These are phyloP conservation scores for Pituophis catenifer DNA, from an alignment of 2,113 vertebrate genomes.

Conservation along the genomic window DNA sequence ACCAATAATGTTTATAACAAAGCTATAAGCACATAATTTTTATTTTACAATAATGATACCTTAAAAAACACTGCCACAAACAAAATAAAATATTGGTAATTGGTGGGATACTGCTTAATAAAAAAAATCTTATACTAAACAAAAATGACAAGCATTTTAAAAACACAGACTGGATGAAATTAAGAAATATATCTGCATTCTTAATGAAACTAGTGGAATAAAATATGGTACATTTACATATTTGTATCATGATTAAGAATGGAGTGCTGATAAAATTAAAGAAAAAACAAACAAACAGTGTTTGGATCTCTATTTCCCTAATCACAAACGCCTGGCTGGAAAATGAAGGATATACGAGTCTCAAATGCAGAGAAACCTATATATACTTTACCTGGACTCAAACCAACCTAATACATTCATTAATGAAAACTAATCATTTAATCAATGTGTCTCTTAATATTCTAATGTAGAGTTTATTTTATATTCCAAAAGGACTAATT, in stretches of 20 bases:
- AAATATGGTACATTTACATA: neutral
- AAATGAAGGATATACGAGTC: neutral
- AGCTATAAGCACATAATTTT: neutral
- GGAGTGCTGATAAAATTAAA: neutral
- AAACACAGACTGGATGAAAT: neutral
- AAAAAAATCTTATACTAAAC: neutral
- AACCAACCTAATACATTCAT: neutral
- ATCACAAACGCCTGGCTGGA: neutral
- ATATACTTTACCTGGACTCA: neutral
- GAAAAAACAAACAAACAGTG: neutral
- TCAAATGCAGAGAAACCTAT: neutral
- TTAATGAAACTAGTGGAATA: neutral
- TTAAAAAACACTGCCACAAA: neutral
- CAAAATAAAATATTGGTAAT: neutral
- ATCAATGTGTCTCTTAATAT: conserved; percentile 38
- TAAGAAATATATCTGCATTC: neutral
- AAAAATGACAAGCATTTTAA: neutral
- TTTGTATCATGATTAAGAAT: neutral
- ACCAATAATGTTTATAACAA: neutral
- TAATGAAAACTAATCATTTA: neutral
- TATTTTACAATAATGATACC: neutral
- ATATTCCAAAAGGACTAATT: neutral
- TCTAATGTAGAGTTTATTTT: conserved; percentile 12
- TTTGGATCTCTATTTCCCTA: neutral
- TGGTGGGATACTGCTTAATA: neutral